Base-by-base conservation (phyloP, 2,888 invertebrate species). In the Lasiommata megera region DNA sequence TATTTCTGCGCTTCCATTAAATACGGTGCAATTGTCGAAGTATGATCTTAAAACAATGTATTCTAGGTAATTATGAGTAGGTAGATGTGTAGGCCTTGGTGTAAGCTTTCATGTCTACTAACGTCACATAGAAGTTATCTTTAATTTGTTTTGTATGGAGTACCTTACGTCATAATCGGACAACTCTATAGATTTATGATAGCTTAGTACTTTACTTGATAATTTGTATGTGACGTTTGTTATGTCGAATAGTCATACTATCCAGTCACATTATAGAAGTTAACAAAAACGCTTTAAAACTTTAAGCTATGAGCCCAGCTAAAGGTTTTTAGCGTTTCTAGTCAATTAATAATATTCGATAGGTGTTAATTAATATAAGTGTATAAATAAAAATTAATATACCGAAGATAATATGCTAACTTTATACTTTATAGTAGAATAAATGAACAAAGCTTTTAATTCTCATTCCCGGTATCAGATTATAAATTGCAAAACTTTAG, bases 251-350 rank as follows among this genome's bases (percentile, higher is more conserved):
- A 62, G 62, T 54, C 64, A 58, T 65, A n/a, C n/a, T n/a, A n/a
- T n/a, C n/a, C n/a, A 66, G 74, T 76, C 73, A 75, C 71, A 74
- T 57, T 72, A 73, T 68, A 62, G 62, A 63, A 60, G 3, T 7
- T 51, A 59, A 61, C 63, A 57, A 68, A 56, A 66, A 84, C 82
- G 86, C 88, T 84, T 76, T 70, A 82, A 88, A 88, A 74, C 84
- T 86, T 85, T 88, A 61, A 83, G 86, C 87, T 65, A 54, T 67
- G 90, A 90, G 90, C 90, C 90, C 90, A 74, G 89, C 88, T 86
- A 84, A 88, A 89, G 86, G 74, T 88, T 89, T 88, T 79, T 60
- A 85, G 87, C 85, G 85, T 85, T 77, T 14, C 52, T 79, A 76
- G 84, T 85, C 84, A 85, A 86, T 86, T 84, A 82, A 17, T 56